Evolutionary conservation across 2,888 invertebrate genomes (phyloP).

Genomic region (Microctonus brassicae): DNA sequence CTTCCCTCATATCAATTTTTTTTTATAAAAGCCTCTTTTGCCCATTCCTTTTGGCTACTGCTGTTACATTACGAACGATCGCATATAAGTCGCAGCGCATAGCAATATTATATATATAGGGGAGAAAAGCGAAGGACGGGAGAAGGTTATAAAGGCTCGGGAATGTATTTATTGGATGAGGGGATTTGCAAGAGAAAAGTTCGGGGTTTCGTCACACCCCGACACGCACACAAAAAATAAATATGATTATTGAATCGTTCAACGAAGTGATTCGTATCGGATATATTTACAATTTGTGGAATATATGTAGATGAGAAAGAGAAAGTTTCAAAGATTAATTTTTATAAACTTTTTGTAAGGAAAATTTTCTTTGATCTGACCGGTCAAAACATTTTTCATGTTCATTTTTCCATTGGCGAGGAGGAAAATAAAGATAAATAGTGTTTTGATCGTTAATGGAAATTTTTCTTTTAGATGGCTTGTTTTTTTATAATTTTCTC

Average conservation of each 20-base stretch:
- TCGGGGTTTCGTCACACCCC: not conserved
- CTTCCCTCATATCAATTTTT: not conserved
- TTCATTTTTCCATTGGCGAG: too few relatives aligned
- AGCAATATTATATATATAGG: not conserved
- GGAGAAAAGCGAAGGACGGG: not conserved
- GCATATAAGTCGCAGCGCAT: not conserved
- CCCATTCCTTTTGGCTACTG: not conserved
- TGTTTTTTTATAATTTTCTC: too few relatives aligned
- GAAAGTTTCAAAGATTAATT: too few relatives aligned
- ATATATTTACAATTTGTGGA: not conserved
- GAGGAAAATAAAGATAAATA: too few relatives aligned
- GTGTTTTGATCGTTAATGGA: too few relatives aligned
- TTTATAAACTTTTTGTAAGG: too few relatives aligned
- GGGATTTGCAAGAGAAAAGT: not conserved
- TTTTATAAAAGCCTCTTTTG: not conserved
- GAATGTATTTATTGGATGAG: not conserved
- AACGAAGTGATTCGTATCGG: not conserved
- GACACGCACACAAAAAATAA: not conserved
- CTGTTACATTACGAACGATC: not conserved
- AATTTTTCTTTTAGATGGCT: too few relatives aligned
- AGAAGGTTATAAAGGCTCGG: not conserved
- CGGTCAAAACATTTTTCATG: too few relatives aligned
- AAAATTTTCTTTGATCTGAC: too few relatives aligned
- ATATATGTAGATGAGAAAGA: too few relatives aligned
- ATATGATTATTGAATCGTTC: not conserved